Evolutionary conservation across 2,113 vertebrate genomes (phyloP).

Genomic region (Podiceps cristatus): DNA sequence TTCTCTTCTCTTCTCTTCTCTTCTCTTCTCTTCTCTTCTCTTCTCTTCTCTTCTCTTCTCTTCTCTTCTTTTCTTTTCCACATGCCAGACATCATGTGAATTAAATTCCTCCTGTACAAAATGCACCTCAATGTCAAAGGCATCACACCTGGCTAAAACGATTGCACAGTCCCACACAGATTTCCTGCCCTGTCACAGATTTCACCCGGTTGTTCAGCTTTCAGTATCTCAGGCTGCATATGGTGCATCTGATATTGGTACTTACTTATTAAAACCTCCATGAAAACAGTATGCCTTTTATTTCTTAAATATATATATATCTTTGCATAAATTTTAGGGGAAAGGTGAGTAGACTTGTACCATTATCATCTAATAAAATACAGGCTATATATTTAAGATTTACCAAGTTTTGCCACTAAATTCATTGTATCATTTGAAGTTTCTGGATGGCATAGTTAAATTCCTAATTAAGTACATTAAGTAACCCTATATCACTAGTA

Average conservation of each 20-base stretch:
- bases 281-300: not conserved
- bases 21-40: too few relatives aligned
- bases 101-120: not conserved
- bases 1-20: too few relatives aligned
- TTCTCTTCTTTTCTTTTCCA: too few relatives aligned
- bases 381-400: not conserved
- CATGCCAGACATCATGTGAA: not conserved
- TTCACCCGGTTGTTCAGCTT: not conserved
- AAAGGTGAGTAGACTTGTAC: not conserved
- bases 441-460: not conserved
- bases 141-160: not conserved
- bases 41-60: too few relatives aligned
- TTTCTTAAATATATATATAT: not conserved
- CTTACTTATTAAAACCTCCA: not conserved
- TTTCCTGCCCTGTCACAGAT: not conserved
- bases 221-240: not conserved
- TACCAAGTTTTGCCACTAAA: not conserved
- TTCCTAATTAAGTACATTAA: not conserved
- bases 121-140: not conserved
- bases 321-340: not conserved
- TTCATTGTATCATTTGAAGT: not conserved
- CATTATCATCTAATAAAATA: not conserved
- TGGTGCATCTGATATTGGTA: not conserved
- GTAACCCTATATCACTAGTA: not conserved
- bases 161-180: not conserved